Base-by-base conservation (phyloP, 2,888 invertebrate species). In the Clitarchus hookeri region DNA sequence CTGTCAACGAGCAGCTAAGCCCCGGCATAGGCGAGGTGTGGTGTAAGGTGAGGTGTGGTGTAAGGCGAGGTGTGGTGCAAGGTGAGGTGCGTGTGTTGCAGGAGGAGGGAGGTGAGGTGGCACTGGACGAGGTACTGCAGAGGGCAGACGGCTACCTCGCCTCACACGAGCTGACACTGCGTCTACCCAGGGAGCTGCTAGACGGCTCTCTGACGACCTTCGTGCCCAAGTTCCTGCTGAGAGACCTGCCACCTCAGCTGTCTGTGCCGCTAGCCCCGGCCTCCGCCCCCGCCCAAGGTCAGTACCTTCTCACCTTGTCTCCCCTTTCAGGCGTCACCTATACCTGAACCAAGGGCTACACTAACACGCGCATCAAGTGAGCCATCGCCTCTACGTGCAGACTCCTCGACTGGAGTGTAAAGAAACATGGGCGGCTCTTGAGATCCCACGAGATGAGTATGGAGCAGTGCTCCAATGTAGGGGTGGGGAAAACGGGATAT, bases 111-210 rank as follows among this genome's bases (percentile, higher is more conserved):
- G 48, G 11, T 27, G 84, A 82, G 6, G 83, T 79, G 26, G 27
- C 82, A 16, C 84, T 85, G 26, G 86, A 87, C 19, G 86, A 85
- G 8, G 26, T 86, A 23, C n/a, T 87, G 54, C 86, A 88, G 80
- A 78, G 86, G 11, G 94, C 97, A 88, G 97, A 97, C 89, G 91
- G 93, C 86, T 97, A 96, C 91, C 91, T 97, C 86, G 94, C 95
- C 89, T 95, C 94, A 44, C 97, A 97, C 91, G 94, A 95, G n/a
- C 91, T 97, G 79, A 94, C 94, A 90, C 94, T 96, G 89, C 95
- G 95, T 91, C 93, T 96, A 86, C 97, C 97, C 12, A 94, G 94
- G 90, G 94, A 93, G 87, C 92, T 94, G 92, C 44, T 91, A 90
- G 8, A 92, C 19, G 93, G 92, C 88, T 94, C 93, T 13, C 13